A percentile compares a stretch with the other conserved stretches of the same genome.
Evolutionary conservation across 2,113 vertebrate species (phyloP).

Genomic region (Myxocyprinus asiaticus): DNA sequence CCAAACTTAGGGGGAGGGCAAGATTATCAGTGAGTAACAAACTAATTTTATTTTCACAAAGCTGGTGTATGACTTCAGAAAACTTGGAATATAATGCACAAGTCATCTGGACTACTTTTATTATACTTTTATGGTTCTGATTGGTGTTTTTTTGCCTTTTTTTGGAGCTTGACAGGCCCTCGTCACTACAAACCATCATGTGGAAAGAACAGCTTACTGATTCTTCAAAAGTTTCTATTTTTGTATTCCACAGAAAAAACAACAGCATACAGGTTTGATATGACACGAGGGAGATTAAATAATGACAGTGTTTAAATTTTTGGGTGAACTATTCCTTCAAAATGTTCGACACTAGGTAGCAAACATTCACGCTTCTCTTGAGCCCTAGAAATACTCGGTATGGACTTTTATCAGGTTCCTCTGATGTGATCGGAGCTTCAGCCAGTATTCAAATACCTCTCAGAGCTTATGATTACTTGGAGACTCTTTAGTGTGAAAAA

Average conservation of each 20-base stretch:
- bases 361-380: background rate
- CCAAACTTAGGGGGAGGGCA: too few relatives aligned
- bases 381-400: background rate
- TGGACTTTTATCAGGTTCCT: slow-evolving; percentile 17
- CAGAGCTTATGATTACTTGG: slow-evolving; percentile 13
- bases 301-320: background rate
- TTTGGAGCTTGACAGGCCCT: too few relatives aligned
- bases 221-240: background rate
- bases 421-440: slow-evolving; percentile 12
- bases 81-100: too few relatives aligned
- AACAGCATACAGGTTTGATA: background rate
- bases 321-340: background rate
- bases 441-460: background rate
- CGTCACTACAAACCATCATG: too few relatives aligned
- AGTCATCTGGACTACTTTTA: too few relatives aligned
- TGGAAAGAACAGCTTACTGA: too few relatives aligned
- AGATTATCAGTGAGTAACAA: too few relatives aligned
- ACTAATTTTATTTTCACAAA: too few relatives aligned
- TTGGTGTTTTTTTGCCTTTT: too few relatives aligned
- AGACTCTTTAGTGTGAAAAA: slow-evolving; percentile 24
- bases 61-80: too few relatives aligned
- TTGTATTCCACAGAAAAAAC: background rate
- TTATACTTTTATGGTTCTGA: too few relatives aligned
- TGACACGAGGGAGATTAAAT: background rate
- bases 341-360: background rate